Percentiles rank a stretch among this genome's conserved stretches.
Conservation (phyloP, 2,888 invertebrate species). For the Xestia ashworthii region DNA sequence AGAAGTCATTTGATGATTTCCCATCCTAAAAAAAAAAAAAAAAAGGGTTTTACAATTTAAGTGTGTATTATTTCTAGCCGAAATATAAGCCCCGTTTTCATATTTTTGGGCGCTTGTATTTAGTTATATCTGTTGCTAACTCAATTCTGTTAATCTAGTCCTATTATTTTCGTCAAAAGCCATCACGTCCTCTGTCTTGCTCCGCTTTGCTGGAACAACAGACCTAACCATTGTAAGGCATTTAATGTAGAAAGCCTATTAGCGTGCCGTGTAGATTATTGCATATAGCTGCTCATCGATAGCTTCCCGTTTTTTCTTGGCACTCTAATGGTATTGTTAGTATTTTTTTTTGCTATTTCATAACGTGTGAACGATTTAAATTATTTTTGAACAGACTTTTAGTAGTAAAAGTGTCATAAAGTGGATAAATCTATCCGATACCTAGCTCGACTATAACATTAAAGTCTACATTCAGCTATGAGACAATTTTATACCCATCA, state of each 20-base stretch:
- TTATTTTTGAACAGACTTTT: not conserved
- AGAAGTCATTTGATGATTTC: no score
- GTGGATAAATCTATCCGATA: not conserved
- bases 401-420: not conserved
- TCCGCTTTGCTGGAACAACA: not conserved
- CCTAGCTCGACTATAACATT: not conserved
- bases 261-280: not conserved
- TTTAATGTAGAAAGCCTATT: not conserved
- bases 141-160: not conserved
- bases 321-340: not conserved
- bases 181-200: not conserved
- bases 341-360: not conserved
- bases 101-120: not conserved
- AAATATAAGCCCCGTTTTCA: constrained; percentile 23
- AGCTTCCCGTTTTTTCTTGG: not conserved
- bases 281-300: constrained; percentile 1
- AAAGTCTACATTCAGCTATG: constrained; percentile 13
- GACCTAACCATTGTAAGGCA: not conserved
- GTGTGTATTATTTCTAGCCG: constrained; percentile 22
- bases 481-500: constrained; percentile 17
- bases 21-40: no score
- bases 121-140: not conserved
- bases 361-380: not conserved
- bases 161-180: not conserved
- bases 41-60: constrained; percentile 24